These are phyloP conservation scores for Huso huso DNA, from an alignment of 2,797 vertebrate genomes.

Conservation along the genomic window DNA sequence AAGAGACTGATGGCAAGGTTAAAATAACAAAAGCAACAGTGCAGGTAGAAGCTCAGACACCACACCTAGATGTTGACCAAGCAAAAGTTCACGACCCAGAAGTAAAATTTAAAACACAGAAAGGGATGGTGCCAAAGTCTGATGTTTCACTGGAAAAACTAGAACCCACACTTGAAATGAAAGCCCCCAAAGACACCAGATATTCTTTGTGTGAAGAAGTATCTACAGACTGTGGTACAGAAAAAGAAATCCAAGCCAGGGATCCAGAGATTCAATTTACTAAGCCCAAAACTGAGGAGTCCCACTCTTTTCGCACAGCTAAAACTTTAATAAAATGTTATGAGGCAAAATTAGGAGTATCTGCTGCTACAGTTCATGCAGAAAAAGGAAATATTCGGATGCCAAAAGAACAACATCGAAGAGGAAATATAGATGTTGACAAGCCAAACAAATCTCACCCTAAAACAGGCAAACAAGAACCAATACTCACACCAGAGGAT, in stretches of 20 bases:
- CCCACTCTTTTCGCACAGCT: conserved; percentile 19
- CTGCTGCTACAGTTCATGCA: neutral
- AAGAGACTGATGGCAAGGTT: neutral
- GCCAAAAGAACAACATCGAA: conserved; percentile 2
- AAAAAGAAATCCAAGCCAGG: too few species aligned
- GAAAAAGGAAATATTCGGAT: neutral
- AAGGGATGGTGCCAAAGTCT: conserved; percentile 16
- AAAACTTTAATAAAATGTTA: neutral
- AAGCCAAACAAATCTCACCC: conserved; percentile 39
- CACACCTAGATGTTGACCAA: conserved; percentile 5
- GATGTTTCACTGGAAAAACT: conserved; percentile 1
- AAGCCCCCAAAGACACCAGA: too few species aligned
- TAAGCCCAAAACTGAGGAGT: conserved; percentile 13
- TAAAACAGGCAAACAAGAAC: conserved; percentile 32
- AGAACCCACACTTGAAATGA: too few species aligned
- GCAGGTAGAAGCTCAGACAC: neutral
- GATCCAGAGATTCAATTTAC: too few species aligned
- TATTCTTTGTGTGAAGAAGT: too few species aligned
- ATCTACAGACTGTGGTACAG: too few species aligned
- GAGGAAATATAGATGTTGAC: conserved; percentile 27
- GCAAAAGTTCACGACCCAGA: conserved; percentile 7
- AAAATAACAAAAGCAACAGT: neutral
- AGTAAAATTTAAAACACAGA: conserved; percentile 15
- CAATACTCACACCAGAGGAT: conserved; percentile 1
- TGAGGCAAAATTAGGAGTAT: neutral